Percentiles rank a stretch among this genome's conserved stretches.
phyloP scores from a whole-genome alignment of 1,140 invertebrate genomes.

The Danaus plexippus region DNA sequence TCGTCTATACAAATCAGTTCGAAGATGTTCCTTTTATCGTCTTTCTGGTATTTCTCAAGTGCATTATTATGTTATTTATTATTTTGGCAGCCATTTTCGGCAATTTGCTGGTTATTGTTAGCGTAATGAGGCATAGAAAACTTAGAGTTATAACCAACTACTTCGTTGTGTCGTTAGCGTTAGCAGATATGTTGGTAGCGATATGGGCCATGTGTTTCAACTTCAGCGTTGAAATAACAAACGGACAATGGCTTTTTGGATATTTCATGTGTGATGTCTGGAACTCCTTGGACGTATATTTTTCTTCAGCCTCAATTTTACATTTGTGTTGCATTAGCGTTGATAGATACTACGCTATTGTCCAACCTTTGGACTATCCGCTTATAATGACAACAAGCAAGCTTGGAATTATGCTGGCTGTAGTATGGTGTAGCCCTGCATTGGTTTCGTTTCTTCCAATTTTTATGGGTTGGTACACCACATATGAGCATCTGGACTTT shows the following conservation, averaged over 20 bases:
- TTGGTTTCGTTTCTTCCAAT: conserved; percentile 96
- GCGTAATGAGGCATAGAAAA: conserved; percentile 89
- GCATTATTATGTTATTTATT: conserved; percentile 84
- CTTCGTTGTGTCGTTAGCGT: conserved; percentile 92
- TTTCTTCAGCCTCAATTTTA: conserved; percentile 92
- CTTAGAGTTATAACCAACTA: conserved; percentile 93
- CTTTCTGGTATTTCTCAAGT: conserved; percentile 76
- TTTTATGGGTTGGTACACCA: conserved; percentile 94
- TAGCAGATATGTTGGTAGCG: conserved; percentile 93
- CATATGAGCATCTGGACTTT: conserved; percentile 82
- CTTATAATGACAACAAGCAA: conserved; percentile 87
- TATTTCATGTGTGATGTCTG: conserved; percentile 95
- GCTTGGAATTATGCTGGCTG: conserved; percentile 83
- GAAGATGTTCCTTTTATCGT: conserved; percentile 52
- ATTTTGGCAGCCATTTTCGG: conserved; percentile 90
- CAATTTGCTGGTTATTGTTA: conserved; percentile 89
- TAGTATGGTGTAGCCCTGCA: conserved; percentile 93
- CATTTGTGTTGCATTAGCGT: conserved; percentile 94
- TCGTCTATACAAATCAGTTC: conserved; percentile 57
- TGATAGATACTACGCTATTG: conserved; percentile 90
- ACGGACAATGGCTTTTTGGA: conserved; percentile 90
- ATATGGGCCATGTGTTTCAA: conserved; percentile 96
- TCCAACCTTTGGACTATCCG: conserved; percentile 90
- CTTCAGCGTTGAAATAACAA: conserved; percentile 86
- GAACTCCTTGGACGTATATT: conserved; percentile 96